Conservation (phyloP, 1,140 invertebrate genomes). For the Papilio helenus region DNA sequence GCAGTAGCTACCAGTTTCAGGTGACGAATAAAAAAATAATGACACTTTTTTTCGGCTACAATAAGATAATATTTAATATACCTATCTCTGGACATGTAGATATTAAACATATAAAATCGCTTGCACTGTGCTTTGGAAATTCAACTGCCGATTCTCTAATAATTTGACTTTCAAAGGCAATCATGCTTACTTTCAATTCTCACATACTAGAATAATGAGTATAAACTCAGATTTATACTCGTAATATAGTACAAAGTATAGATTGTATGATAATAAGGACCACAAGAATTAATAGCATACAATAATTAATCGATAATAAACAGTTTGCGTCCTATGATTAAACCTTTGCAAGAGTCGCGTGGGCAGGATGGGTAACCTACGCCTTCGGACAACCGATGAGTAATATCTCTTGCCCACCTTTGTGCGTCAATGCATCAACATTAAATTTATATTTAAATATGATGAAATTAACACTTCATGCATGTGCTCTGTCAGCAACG, state of each 20-base stretch:
- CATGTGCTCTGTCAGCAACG: neutral
- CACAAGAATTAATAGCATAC: neutral
- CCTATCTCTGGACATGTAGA: neutral
- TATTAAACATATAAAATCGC: neutral
- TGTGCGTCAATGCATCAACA: constrained; percentile 27
- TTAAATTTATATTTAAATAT: neutral
- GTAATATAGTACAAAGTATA: too few relatives aligned
- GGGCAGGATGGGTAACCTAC: constrained; percentile 20
- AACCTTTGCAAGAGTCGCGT: constrained; percentile 11
- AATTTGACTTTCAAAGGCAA: too few relatives aligned
- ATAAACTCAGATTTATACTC: too few relatives aligned
- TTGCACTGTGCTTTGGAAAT: neutral
- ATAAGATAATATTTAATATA: neutral
- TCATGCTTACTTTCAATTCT: too few relatives aligned
- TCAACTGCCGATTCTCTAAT: too few relatives aligned
- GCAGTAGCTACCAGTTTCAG: constrained; percentile 13
- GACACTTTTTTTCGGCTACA: neutral
- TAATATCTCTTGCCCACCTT: constrained; percentile 6
- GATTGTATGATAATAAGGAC: too few relatives aligned
- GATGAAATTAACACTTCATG: constrained; percentile 3
- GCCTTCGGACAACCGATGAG: constrained; percentile 26
- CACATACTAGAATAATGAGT: too few relatives aligned
- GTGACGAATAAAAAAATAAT: neutral
- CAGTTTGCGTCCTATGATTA: constrained; percentile 8
- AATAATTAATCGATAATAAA: constrained; percentile 9